These are phyloP conservation scores for Pelosia muscerda DNA, from an alignment of 2,888 invertebrate genomes.

Conservation along the genomic window DNA sequence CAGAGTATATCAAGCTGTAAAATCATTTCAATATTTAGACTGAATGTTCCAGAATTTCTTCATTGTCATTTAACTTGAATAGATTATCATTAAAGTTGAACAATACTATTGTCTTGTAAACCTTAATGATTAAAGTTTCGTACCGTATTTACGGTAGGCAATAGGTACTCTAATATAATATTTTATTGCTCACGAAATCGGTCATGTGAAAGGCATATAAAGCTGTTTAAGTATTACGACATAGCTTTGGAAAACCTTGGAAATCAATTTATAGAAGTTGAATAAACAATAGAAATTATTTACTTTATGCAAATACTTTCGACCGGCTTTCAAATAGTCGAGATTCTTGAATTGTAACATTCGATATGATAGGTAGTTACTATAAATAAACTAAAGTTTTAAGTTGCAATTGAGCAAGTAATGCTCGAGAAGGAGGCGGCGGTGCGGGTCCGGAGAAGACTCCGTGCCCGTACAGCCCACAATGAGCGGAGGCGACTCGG, in stretches of 20 bases:
- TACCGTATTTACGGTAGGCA: not conserved
- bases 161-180: not conserved
- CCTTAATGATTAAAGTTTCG: not conserved
- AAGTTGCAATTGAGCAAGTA: no score
- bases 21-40: not conserved
- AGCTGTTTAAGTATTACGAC: no score
- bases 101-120: not conserved
- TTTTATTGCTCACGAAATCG: slow-evolving; percentile 4
- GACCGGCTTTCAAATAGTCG: not conserved
- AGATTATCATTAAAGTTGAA: not conserved
- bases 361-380: no score
- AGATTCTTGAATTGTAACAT: not conserved
- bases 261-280: slow-evolving; percentile 1
- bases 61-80: not conserved
- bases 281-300: no score
- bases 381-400: no score
- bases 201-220: not conserved
- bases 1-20: no score
- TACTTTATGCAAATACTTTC: slow-evolving; percentile 14
- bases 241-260: not conserved
- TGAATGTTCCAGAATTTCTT: not conserved
- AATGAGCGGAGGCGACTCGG: no score
- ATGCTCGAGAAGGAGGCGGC: no score
- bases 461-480: no score
- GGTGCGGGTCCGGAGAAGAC: no score